Conservation (phyloP, 2,797 vertebrate species). For the Siniperca obscura region DNA sequence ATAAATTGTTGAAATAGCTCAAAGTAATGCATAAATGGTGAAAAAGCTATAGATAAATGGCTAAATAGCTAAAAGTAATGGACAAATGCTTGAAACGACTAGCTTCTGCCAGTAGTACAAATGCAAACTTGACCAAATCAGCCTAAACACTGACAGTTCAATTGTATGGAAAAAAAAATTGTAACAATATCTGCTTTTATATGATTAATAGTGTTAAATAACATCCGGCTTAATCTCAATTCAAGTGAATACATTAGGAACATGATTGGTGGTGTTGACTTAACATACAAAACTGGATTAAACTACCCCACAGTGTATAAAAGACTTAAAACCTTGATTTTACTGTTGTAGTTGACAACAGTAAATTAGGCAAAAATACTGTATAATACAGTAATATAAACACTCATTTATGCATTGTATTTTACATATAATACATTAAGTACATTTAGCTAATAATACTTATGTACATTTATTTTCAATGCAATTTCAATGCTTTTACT, state of each 20-base stretch:
- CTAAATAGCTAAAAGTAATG: background rate
- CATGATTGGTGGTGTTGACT: background rate
- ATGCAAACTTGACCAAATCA: background rate
- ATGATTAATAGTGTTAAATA: background rate
- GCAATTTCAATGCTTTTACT: background rate
- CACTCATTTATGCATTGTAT: background rate
- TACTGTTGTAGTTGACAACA: too few relatives aligned
- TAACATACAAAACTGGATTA: background rate
- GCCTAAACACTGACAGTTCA: background rate
- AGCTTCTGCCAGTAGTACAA: background rate
- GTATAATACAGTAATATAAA: too few relatives aligned
- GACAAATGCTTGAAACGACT: background rate
- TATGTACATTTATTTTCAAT: too few relatives aligned
- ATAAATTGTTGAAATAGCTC: background rate
- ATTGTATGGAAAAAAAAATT: background rate
- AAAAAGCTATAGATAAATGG: background rate
- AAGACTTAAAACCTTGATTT: background rate
- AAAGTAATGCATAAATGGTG: background rate
- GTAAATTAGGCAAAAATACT: background rate
- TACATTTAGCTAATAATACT: background rate
- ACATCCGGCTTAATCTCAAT: background rate
- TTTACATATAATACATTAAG: background rate
- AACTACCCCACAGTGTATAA: background rate
- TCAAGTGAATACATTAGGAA: background rate
- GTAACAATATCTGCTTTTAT: background rate